Conservation (phyloP, 2,888 invertebrate genomes). For the Flexamia atlantica region DNA sequence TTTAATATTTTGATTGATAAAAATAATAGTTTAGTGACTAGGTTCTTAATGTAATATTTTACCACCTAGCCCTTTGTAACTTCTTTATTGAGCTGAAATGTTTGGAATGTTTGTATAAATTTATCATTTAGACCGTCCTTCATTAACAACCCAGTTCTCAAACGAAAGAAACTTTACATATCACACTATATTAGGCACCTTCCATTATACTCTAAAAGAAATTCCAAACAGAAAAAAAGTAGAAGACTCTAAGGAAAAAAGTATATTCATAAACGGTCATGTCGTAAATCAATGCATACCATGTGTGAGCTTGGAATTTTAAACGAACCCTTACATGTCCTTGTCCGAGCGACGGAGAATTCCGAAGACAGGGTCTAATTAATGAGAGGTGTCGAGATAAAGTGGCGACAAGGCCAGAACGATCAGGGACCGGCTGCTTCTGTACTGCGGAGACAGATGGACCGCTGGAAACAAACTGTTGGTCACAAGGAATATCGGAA, state of each 20-base stretch:
- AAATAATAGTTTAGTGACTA: too few species aligned
- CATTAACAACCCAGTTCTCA: too few species aligned
- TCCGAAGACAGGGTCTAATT: slow-evolving; percentile 52
- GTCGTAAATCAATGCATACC: slow-evolving; percentile 56
- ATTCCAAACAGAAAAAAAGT: slow-evolving; percentile 15
- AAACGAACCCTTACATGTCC: slow-evolving; percentile 56
- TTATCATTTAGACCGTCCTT: too few species aligned
- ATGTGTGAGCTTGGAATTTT: slow-evolving; percentile 59
- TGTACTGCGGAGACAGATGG: not conserved
- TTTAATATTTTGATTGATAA: too few species aligned
- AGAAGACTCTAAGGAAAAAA: not conserved
- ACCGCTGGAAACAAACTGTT: too few species aligned
- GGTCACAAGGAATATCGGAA: too few species aligned
- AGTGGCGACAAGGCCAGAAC: slow-evolving; percentile 50
- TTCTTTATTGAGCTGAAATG: too few species aligned
- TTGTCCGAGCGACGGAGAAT: slow-evolving; percentile 43
- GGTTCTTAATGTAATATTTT: too few species aligned
- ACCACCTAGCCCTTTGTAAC: too few species aligned
- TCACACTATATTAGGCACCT: not conserved
- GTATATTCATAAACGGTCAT: slow-evolving; percentile 52
- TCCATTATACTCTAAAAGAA: not conserved
- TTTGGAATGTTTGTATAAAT: too few species aligned
- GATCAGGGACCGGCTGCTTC: slow-evolving; percentile 25
- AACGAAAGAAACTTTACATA: not conserved
- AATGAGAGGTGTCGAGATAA: slow-evolving; percentile 60